Conservation (phyloP, 2,888 invertebrate species). For the Tanytarsus gracilentus region DNA sequence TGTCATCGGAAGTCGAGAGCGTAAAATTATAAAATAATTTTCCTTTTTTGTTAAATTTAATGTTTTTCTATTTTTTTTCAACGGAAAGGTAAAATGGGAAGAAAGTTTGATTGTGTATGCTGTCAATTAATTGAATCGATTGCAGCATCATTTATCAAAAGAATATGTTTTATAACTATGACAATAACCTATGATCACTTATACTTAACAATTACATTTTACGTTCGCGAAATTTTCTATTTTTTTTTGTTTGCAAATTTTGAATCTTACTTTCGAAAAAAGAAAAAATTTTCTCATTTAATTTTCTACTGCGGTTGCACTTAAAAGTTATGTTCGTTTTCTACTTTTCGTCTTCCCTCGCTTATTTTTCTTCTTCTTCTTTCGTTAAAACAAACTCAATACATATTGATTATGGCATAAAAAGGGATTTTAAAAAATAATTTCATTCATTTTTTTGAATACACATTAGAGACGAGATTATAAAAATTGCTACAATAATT, state of each 20-base stretch:
- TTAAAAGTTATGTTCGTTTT: no score
- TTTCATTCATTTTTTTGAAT: no score
- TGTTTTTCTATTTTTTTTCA: neutral
- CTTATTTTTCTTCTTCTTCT: conserved; percentile 6
- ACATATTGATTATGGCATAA: conserved; percentile 28
- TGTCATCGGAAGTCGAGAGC: neutral
- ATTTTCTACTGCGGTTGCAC: neutral
- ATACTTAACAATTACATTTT: conserved; percentile 17
- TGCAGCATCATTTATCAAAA: conserved; percentile 1
- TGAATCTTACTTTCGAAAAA: no score
- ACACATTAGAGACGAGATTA: no score
- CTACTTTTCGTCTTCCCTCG: no score
- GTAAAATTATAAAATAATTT: neutral
- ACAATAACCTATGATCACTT: conserved; percentile 27
- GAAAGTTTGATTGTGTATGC: neutral
- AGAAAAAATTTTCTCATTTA: neutral
- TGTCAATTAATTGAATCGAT: neutral
- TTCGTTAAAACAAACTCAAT: conserved; percentile 22
- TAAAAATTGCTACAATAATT: no score
- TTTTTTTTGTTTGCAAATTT: neutral
- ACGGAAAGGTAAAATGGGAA: neutral
- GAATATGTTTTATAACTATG: conserved; percentile 13
- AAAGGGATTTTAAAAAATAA: conserved; percentile 2
- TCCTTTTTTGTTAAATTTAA: neutral
- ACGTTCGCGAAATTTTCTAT: neutral